Base-by-base conservation (phyloP, 2,888 invertebrate genomes). In the Limnephilus auricula region DNA sequence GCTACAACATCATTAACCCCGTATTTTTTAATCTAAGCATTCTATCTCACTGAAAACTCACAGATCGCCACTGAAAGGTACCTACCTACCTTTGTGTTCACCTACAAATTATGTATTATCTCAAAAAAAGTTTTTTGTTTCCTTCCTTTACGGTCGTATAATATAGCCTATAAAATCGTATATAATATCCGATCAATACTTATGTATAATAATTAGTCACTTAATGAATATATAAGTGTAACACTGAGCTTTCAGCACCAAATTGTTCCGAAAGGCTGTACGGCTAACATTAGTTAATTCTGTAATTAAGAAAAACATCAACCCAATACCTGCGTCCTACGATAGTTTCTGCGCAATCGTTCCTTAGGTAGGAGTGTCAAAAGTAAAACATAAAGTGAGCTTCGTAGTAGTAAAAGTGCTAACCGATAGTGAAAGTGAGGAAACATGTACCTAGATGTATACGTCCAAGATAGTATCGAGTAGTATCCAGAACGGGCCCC, bases 401-500 rank as follows among this genome's bases (percentile, higher is more conserved):
- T 65, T n/a, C 65, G 65, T 65, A 9, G 25, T 65, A 65, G 65
- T 65, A 65, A 65, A 65, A 65, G 32, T 82, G 25, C 34, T 82
- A 82, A 37, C 82, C 25, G 82, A 82, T 82, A 82, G 82, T 82
- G 82, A 82, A 82, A 82, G 82, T 82, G 34, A 65, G 65, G 25
- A 65, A 65, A 65, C 65, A 65, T 65, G 25, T 65, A 25, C 34
- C 82, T 34, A 32, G 82, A 32, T 34, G 32, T 32, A 34, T 82
- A 34, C 82, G 65, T 65, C n/a, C 9, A 50, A 18, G 50, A 50
- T 50, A 50, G 82, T 82, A 82, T 18, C 82, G 5, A 82, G 34
- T 37, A 32, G 32, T 34, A 82, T 32, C 82, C 32, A 32, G 82
- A 31, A 32, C 34, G 82, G 65, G 82, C 82, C 34, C 82, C 34